These are phyloP conservation scores for Ochotona curzoniae DNA, from an alignment of 2,113 vertebrate species.

Conservation along the genomic window DNA sequence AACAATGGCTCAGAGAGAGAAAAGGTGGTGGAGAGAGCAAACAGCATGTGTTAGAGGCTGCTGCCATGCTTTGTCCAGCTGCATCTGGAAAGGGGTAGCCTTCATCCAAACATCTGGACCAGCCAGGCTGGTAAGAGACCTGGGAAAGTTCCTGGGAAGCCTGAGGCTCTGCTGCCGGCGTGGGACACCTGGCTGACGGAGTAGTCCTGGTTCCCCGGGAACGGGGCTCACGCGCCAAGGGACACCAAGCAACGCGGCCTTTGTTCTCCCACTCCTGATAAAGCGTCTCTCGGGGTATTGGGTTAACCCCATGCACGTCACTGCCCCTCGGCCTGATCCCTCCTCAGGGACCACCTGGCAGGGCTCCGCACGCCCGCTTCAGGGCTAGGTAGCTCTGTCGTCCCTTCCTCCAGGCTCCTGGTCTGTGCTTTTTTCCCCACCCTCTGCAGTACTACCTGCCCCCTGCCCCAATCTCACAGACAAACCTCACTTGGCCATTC, in stretches of 20 bases:
- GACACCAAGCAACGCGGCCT: slow-evolving; percentile 61
- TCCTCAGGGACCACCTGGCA: slow-evolving; percentile 72
- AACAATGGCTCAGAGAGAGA: slow-evolving; percentile 26
- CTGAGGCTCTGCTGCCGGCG: slow-evolving; percentile 15
- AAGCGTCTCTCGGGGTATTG: slow-evolving; percentile 59
- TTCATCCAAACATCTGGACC: slow-evolving; percentile 52
- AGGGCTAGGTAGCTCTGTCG: slow-evolving; percentile 10
- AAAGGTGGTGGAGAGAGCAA: background rate
- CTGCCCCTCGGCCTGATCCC: slow-evolving; percentile 62
- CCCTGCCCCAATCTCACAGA: background rate
- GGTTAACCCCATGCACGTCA: slow-evolving; percentile 64
- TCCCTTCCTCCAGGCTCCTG: background rate
- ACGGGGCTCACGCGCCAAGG: slow-evolving; percentile 59
- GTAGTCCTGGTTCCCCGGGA: slow-evolving; percentile 40
- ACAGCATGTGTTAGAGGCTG: background rate
- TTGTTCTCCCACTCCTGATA: slow-evolving; percentile 57
- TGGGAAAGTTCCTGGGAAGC: slow-evolving; percentile 19
- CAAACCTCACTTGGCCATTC: background rate
- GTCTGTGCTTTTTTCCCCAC: background rate
- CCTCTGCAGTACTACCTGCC: background rate
- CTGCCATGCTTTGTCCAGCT: background rate
- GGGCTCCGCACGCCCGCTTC: slow-evolving; percentile 32
- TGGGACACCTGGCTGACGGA: slow-evolving; percentile 59
- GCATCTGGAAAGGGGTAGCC: slow-evolving; percentile 53
- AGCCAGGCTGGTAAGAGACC: slow-evolving; percentile 32